These are phyloP conservation scores for Aphelenchoides avenae DNA, from an alignment of 1,140 invertebrate species.

Conservation along the genomic window DNA sequence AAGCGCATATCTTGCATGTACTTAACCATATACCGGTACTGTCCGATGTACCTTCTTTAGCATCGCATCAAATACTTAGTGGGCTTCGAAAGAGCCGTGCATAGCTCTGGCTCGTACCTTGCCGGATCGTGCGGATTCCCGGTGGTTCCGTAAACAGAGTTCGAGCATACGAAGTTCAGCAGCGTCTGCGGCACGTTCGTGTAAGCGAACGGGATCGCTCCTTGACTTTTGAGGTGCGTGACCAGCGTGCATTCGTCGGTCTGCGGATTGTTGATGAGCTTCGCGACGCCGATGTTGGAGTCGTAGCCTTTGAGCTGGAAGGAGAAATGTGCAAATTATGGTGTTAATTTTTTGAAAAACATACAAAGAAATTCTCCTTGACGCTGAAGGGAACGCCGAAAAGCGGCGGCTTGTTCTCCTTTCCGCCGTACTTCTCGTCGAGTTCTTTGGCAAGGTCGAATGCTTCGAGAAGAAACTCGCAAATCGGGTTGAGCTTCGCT, in stretches of 20 bases:
- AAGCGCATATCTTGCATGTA: no score
- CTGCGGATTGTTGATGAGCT: slow-evolving; percentile 58
- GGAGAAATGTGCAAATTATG: not conserved
- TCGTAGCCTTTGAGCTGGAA: slow-evolving; percentile 61
- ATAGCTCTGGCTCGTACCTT: not conserved
- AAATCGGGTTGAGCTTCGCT: slow-evolving; percentile 25
- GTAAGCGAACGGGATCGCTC: slow-evolving; percentile 62
- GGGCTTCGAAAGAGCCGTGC: no score
- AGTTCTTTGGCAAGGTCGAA: slow-evolving; percentile 28
- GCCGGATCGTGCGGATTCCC: slow-evolving; percentile 35
- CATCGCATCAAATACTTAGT: no score
- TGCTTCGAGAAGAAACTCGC: slow-evolving; percentile 32
- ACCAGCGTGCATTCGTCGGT: slow-evolving; percentile 58
- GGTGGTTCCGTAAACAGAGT: slow-evolving; percentile 54
- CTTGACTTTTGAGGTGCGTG: slow-evolving; percentile 40
- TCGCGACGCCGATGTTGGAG: slow-evolving; percentile 60
- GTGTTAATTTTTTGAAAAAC: slow-evolving; percentile 19
- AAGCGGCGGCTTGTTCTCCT: slow-evolving; percentile 43
- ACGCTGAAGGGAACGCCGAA: slow-evolving; percentile 54
- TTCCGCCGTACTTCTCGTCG: slow-evolving; percentile 16
- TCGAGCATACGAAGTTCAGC: slow-evolving; percentile 51
- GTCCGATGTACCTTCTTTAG: no score
- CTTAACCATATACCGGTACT: no score
- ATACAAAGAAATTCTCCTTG: slow-evolving; percentile 53
- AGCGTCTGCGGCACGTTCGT: slow-evolving; percentile 63